phyloP scores from a whole-genome alignment of 92 coral and sea anemone genomes.

The Galaxea fascicularis region DNA sequence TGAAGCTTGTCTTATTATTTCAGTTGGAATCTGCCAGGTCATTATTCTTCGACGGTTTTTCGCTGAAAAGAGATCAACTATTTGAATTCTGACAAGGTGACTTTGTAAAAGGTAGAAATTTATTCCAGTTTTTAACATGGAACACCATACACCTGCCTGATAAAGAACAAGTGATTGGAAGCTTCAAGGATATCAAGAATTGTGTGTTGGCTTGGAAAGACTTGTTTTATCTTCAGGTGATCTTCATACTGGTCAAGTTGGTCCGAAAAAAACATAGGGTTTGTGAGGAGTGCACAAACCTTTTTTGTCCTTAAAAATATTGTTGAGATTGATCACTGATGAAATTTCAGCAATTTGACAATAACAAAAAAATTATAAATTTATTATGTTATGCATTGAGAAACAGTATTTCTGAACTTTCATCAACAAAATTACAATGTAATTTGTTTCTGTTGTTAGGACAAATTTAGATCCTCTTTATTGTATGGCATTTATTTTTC shows the following conservation, averaged over 20 bases:
- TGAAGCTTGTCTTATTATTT: slow-evolving; percentile 87
- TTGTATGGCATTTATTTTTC: neutral
- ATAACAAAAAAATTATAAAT: neutral
- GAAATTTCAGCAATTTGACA: neutral
- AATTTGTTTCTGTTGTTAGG: neutral
- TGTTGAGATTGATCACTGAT: neutral
- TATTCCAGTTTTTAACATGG: slow-evolving; percentile 17
- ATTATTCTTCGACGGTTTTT: slow-evolving; percentile 93
- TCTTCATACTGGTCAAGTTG: neutral
- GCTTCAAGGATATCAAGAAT: neutral
- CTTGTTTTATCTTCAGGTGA: neutral
- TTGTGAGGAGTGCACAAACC: slow-evolving; percentile 13
- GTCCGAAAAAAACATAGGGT: neutral
- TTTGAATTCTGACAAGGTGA: slow-evolving; percentile 48
- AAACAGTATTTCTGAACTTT: neutral
- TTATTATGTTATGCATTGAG: neutral
- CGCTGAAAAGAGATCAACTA: slow-evolving; percentile 97
- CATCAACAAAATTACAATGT: no score
- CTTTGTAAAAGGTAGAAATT: neutral
- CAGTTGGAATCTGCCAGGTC: slow-evolving; percentile 95
- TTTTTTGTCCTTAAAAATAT: slow-evolving; percentile 12
- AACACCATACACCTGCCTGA: neutral
- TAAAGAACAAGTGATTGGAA: neutral
- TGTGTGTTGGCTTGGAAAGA: slow-evolving; percentile 13
- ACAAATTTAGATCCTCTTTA: neutral